Conservation (phyloP, 2,113 vertebrate genomes). For the Perognathus longimembris region DNA sequence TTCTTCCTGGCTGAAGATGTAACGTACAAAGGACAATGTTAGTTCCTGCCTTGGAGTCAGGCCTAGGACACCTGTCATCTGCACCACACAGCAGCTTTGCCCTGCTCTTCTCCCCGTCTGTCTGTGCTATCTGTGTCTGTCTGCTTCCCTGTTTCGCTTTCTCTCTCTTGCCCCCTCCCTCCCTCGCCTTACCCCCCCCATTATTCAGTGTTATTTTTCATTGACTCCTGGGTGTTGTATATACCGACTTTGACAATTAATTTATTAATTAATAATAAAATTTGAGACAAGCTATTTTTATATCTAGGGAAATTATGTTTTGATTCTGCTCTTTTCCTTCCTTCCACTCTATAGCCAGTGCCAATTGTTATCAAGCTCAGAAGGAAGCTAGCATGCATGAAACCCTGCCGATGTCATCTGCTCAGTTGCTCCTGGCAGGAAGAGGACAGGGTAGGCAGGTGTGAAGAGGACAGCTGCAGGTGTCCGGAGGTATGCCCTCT, state of each 20-base stretch:
- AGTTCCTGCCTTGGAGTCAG: neutral
- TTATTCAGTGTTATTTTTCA: no score
- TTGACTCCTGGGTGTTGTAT: no score
- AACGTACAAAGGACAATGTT: neutral
- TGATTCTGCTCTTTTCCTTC: neutral
- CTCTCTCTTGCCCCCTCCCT: neutral
- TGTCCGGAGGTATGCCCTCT: neutral
- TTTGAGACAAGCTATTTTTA: no score
- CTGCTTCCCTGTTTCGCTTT: no score
- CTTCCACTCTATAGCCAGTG: neutral
- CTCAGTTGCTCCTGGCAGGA: neutral
- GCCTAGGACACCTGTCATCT: neutral
- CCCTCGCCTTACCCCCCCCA: no score
- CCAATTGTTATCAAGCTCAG: neutral
- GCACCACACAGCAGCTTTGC: neutral
- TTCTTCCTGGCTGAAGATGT: neutral
- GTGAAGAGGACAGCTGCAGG: neutral
- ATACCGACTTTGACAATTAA: no score
- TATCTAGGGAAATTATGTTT: neutral
- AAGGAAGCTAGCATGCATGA: neutral
- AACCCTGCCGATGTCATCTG: neutral
- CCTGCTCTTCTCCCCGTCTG: neutral
- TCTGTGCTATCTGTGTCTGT: neutral
- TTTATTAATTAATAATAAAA: no score
- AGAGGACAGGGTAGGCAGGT: accelerated